These are phyloP conservation scores for Tenthredo livida DNA, from an alignment of 2,888 invertebrate species.

Conservation along the genomic window DNA sequence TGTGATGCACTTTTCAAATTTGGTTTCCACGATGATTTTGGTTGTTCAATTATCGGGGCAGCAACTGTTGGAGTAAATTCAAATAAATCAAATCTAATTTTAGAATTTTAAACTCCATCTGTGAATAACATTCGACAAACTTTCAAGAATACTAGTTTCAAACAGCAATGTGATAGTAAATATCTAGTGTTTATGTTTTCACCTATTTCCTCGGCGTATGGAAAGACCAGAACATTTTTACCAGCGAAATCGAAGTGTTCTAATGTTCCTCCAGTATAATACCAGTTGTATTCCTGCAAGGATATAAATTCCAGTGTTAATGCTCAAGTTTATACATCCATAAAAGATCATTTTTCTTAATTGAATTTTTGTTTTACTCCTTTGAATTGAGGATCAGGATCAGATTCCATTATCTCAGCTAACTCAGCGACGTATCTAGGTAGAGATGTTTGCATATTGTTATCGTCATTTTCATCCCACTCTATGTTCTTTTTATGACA, in stretches of 20 bases:
- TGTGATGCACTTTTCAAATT: conserved; percentile 67
- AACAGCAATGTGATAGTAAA: neutral
- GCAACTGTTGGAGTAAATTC: conserved; percentile 62
- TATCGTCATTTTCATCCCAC: conserved; percentile 58
- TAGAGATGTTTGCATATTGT: conserved; percentile 57
- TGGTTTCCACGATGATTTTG: conserved; percentile 69
- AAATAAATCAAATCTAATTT: conserved; percentile 51
- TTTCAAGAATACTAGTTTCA: neutral
- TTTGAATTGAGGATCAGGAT: conserved; percentile 74
- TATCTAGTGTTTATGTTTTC: conserved; percentile 36
- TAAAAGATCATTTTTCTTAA: neutral
- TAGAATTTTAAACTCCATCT: conserved; percentile 40
- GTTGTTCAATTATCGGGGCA: conserved; percentile 63
- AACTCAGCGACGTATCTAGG: conserved; percentile 71
- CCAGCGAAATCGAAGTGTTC: conserved; percentile 61
- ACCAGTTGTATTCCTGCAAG: conserved; percentile 74
- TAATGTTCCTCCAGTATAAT: conserved; percentile 73
- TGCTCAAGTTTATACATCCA: neutral
- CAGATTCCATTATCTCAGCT: conserved; percentile 70
- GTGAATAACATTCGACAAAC: neutral
- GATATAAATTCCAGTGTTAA: neutral
- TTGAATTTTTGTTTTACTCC: conserved; percentile 65
- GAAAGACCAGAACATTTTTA: conserved; percentile 70
- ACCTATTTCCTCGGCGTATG: conserved; percentile 72
- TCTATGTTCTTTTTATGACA: conserved; percentile 62